Evolutionary conservation across 2,797 vertebrate genomes (phyloP).

Genomic region (Gymnothorax reevesii): DNA sequence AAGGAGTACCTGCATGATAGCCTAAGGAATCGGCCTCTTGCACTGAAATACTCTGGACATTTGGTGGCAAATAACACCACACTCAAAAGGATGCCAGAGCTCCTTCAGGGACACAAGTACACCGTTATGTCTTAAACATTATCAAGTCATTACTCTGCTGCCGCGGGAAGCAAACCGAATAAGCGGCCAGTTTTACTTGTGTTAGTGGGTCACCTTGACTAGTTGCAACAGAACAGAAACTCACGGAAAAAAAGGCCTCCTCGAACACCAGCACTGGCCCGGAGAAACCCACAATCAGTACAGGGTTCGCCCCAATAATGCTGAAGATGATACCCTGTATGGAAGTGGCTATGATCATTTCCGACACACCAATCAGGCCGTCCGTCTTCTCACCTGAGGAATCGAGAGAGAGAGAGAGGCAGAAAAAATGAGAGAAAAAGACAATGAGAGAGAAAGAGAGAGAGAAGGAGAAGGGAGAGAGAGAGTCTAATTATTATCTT

Average conservation of each 20-base stretch:
- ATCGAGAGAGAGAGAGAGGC: neutral
- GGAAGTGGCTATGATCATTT: slow-evolving; percentile 91
- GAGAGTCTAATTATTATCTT: neutral
- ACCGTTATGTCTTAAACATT: neutral
- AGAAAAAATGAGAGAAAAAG: neutral
- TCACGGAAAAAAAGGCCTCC: slow-evolving; percentile 90
- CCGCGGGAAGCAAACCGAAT: too few species aligned
- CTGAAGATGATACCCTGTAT: slow-evolving; percentile 90
- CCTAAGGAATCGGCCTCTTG: too few species aligned
- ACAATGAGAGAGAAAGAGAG: neutral
- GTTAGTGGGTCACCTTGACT: neutral
- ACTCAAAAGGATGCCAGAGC: neutral
- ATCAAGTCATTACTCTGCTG: neutral
- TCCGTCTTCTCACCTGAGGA: slow-evolving; percentile 89
- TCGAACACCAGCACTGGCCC: slow-evolving; percentile 94
- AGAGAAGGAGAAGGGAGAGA: neutral
- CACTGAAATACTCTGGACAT: too few species aligned
- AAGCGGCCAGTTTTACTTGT: too few species aligned
- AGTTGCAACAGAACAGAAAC: slow-evolving; percentile 33
- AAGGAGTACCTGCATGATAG: too few species aligned
- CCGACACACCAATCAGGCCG: slow-evolving; percentile 91
- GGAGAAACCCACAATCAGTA: slow-evolving; percentile 91
- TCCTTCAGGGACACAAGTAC: neutral
- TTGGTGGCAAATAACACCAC: too few species aligned
- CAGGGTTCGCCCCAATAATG: slow-evolving; percentile 88